A percentile compares a stretch with the other conserved stretches of the same genome.
phyloP scores from a whole-genome alignment of 2,113 vertebrate species.

The Taurulus bubalis region DNA sequence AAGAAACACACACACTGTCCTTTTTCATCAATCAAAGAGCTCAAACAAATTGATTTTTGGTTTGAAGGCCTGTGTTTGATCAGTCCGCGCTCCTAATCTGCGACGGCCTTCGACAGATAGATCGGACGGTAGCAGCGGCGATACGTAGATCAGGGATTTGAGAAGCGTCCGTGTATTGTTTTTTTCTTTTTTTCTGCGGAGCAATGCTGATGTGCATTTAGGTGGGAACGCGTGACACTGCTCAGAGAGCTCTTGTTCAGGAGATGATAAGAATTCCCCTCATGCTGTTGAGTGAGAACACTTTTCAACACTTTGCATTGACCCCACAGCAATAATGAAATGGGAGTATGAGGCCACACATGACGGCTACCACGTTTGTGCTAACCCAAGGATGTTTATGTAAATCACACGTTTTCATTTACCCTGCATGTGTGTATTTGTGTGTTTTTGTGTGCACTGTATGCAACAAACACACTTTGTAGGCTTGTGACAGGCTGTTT shows the following conservation, averaged over 20 bases:
- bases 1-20: conserved; percentile 47
- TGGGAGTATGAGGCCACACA: conserved; percentile 11
- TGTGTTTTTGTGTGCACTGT: background rate
- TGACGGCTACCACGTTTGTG: background rate
- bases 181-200: background rate
- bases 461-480: background rate
- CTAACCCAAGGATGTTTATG: conserved; percentile 39
- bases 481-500: conserved; percentile 25
- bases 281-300: background rate
- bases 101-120: background rate
- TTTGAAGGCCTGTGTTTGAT: conserved; percentile 59
- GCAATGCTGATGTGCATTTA: conserved; percentile 34
- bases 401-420: conserved; percentile 37
- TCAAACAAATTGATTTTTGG: conserved; percentile 67
- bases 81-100: conserved; percentile 36
- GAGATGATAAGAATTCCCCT: conserved; percentile 18
- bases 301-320: conserved; percentile 15
- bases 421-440: background rate
- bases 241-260: conserved; percentile 34
- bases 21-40: conserved; percentile 58
- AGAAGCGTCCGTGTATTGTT: background rate
- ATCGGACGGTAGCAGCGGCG: background rate
- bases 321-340: background rate
- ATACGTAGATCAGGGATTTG: conserved; percentile 12
- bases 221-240: conserved; percentile 4